These are phyloP conservation scores for Setophaga petechia DNA, from an alignment of 2,113 vertebrate species.

Conservation along the genomic window DNA sequence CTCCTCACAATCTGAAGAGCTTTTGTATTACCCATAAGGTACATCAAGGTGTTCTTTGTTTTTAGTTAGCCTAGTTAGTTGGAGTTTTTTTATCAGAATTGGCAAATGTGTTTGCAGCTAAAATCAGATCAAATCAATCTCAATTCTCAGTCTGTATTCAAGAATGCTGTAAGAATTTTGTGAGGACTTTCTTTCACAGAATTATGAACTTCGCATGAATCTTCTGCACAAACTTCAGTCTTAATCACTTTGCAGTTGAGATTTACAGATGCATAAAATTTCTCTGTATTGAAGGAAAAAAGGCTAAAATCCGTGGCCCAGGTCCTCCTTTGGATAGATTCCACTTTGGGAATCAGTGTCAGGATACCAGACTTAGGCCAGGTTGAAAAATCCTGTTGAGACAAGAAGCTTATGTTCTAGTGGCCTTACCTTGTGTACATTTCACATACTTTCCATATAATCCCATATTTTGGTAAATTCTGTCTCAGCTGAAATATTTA, in stretches of 20 bases:
- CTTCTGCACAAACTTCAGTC: neutral
- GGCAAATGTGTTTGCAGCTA: neutral
- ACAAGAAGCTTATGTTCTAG: neutral
- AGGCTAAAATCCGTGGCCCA: neutral
- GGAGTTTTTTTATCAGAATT: neutral
- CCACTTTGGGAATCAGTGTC: neutral
- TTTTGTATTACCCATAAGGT: constrained; percentile 4
- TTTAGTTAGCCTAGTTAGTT: neutral
- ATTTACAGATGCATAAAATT: neutral
- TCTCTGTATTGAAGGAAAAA: neutral
- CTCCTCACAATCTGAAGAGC: neutral
- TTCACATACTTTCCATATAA: constrained; percentile 35
- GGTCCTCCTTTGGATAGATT: neutral
- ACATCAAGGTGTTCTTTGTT: neutral
- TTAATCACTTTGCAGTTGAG: neutral
- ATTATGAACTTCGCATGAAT: neutral
- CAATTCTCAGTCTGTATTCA: neutral
- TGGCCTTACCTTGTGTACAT: constrained; percentile 8
- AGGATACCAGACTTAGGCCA: neutral
- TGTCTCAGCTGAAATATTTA: neutral
- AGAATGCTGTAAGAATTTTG: neutral
- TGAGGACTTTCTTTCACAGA: neutral
- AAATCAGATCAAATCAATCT: neutral
- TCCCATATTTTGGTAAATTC: constrained; percentile 40
- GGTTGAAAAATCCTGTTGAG: constrained; percentile 21